These are phyloP conservation scores for Hirtodrosophila cameraria DNA, from an alignment of 2,888 invertebrate species.

Conservation along the genomic window DNA sequence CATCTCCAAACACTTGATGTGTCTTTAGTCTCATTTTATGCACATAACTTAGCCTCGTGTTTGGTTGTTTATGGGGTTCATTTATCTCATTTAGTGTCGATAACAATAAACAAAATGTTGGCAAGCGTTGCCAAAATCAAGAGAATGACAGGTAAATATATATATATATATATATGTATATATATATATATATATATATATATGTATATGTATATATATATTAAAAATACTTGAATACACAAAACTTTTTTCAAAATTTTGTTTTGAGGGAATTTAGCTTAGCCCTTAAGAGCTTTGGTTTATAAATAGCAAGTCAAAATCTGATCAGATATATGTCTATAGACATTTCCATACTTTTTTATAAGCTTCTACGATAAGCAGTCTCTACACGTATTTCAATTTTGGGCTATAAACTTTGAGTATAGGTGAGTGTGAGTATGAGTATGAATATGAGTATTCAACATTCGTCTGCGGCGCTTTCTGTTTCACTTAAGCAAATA, in stretches of 20 bases:
- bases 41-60: background rate
- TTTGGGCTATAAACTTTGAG: background rate
- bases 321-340: too few species aligned
- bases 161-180: background rate
- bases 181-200: background rate
- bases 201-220: background rate
- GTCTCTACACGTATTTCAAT: background rate
- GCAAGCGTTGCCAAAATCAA: slow-evolving; percentile 32
- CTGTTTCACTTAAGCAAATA: slow-evolving; percentile 74
- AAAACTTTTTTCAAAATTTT: too few species aligned
- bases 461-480: slow-evolving; percentile 54
- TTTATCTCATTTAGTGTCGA: slow-evolving; percentile 42
- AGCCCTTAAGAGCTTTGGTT: slow-evolving; percentile 1
- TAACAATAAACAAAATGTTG: slow-evolving; percentile 46
- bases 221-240: too few species aligned
- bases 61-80: slow-evolving; percentile 37
- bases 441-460: background rate
- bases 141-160: background rate
- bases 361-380: too few species aligned
- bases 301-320: slow-evolving; percentile 7
- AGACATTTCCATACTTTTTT: too few species aligned
- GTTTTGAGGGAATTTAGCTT: too few species aligned
- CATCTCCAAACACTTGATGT: slow-evolving; percentile 2
- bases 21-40: slow-evolving; percentile 10
- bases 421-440: background rate